Conservation (phyloP, 2,797 vertebrate species). For the Steatocranus sp. region DNA sequence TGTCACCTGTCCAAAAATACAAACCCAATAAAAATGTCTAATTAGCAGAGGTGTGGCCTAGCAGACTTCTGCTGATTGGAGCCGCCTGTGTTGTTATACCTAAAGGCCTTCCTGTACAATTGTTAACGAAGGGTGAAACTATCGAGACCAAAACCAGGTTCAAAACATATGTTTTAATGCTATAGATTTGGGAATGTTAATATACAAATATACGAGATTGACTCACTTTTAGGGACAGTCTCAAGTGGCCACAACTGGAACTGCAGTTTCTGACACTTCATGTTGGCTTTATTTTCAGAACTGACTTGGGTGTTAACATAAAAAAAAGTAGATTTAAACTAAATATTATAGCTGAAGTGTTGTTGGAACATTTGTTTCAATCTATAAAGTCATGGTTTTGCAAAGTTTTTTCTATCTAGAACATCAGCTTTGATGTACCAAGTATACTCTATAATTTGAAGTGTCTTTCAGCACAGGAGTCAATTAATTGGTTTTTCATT, state of each 20-base stretch:
- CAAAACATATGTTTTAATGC: neutral
- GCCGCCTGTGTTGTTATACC: neutral
- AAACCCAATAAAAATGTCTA: neutral
- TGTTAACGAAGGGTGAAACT: rapidly evolving
- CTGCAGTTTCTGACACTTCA: neutral
- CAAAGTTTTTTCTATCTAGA: neutral
- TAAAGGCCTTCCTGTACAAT: rapidly evolving
- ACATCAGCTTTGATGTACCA: neutral
- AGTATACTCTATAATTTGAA: neutral
- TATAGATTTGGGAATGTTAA: rapidly evolving
- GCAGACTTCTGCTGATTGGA: neutral
- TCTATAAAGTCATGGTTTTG: neutral
- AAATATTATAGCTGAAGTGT: neutral
- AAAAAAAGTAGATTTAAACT: neutral
- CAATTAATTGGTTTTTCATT: neutral
- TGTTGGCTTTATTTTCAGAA: rapidly evolving
- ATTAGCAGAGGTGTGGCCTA: neutral
- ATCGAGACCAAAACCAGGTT: neutral
- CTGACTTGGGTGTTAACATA: neutral
- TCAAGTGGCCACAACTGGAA: neutral
- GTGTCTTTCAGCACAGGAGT: neutral
- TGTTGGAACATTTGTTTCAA: neutral
- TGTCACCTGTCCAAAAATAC: neutral
- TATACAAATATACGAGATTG: rapidly evolving
- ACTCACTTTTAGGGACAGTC: neutral